phyloP scores from a whole-genome alignment of 2,113 vertebrate species.

The Scalopus aquaticus region DNA sequence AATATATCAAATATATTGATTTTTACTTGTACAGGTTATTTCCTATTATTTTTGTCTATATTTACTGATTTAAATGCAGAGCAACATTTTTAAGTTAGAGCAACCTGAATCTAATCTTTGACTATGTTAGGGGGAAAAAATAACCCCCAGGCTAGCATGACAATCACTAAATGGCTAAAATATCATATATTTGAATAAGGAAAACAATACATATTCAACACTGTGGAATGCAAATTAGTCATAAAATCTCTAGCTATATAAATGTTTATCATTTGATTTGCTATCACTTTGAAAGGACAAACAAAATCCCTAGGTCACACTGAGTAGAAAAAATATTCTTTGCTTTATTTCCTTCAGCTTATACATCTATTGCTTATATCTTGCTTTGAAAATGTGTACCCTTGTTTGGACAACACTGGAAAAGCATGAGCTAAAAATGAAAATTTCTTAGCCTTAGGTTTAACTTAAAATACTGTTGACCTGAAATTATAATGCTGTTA shows the following conservation, averaged over 20 bases:
- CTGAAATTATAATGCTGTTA: neutral
- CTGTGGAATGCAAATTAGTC: neutral
- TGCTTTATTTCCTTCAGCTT: slow-evolving; percentile 14
- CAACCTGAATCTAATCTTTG: neutral
- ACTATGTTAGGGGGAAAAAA: neutral
- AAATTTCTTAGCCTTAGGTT: neutral
- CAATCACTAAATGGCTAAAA: neutral
- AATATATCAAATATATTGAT: neutral
- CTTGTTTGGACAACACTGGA: neutral
- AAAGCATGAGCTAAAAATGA: neutral
- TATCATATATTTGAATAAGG: neutral
- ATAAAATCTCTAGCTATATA: neutral
- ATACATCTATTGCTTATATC: neutral
- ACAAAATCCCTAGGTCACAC: neutral
- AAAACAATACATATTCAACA: neutral
- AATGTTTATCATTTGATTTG: neutral
- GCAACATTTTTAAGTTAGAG: neutral
- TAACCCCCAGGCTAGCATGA: neutral
- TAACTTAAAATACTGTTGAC: neutral
- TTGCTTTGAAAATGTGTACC: neutral
- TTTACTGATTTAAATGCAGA: neutral
- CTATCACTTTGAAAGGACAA: neutral
- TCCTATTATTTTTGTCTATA: neutral
- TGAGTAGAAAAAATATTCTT: neutral
- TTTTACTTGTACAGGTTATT: neutral